phyloP scores from a whole-genome alignment of 1,140 invertebrate genomes.

The Diabrotica virgifera region DNA sequence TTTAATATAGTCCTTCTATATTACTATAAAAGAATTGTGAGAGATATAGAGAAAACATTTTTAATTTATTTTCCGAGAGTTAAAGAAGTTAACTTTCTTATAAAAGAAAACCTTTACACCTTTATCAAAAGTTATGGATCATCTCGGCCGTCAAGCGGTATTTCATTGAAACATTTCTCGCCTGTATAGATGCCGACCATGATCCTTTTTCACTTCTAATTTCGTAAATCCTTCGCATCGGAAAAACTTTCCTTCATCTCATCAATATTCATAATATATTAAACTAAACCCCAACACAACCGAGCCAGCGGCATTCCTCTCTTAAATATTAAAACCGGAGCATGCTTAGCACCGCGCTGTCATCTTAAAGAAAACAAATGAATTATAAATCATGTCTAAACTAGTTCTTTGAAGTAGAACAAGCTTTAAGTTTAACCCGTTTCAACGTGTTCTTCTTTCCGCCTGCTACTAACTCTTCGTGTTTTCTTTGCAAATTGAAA shows the following conservation, averaged over 20 bases:
- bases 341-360: constrained; percentile 6
- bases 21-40: too few relatives aligned
- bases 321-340: constrained; percentile 6
- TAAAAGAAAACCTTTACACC: too few relatives aligned
- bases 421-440: background rate
- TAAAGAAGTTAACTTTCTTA: too few relatives aligned
- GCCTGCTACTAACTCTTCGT: background rate
- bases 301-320: background rate
- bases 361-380: constrained; percentile 19
- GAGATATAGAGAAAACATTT: too few relatives aligned
- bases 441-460: background rate
- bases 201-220: background rate
- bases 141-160: background rate
- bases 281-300: background rate
- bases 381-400: constrained; percentile 21
- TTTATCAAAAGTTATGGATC: too few relatives aligned
- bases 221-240: constrained; percentile 2
- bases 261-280: constrained; percentile 15
- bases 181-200: background rate
- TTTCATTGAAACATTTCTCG: background rate
- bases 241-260: constrained; percentile 5
- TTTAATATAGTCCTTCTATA: too few relatives aligned
- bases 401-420: constrained; percentile 15
- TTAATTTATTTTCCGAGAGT: too few relatives aligned
- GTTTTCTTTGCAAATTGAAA: constrained; percentile 1